phyloP scores from a whole-genome alignment of 2,113 vertebrate genomes.

The Notechis scutatus region DNA sequence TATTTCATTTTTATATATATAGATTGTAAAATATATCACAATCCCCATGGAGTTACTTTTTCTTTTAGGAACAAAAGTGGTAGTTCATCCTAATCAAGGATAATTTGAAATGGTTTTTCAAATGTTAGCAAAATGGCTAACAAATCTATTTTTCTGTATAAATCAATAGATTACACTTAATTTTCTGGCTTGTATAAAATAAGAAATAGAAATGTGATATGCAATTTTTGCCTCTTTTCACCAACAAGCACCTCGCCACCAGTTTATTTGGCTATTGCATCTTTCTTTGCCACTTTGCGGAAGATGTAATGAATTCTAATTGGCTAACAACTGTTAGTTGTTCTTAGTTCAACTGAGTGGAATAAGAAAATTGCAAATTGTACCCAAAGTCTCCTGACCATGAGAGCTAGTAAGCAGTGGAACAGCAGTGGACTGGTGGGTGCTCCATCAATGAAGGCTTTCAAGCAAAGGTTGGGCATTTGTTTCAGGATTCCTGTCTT shows the following conservation, averaged over 20 bases:
- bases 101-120: background rate
- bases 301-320: background rate
- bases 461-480: no score
- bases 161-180: background rate
- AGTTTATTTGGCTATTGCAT: background rate
- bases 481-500: background rate
- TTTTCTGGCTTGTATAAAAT: background rate
- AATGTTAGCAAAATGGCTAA: background rate
- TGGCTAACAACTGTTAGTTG: background rate
- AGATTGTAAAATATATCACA: constrained; percentile 19
- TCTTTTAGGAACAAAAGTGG: constrained; percentile 20
- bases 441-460: no score
- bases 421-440: no score
- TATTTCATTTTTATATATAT: no score
- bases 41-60: background rate
- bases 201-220: background rate
- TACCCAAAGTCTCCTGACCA: no score
- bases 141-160: background rate
- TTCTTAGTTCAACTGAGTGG: background rate
- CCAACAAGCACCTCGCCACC: background rate
- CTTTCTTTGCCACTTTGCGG: background rate
- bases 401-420: no score
- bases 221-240: background rate
- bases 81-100: background rate
- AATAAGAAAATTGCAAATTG: background rate